phyloP scores from a whole-genome alignment of 2,888 invertebrate genomes.

The Adela reaumurella region DNA sequence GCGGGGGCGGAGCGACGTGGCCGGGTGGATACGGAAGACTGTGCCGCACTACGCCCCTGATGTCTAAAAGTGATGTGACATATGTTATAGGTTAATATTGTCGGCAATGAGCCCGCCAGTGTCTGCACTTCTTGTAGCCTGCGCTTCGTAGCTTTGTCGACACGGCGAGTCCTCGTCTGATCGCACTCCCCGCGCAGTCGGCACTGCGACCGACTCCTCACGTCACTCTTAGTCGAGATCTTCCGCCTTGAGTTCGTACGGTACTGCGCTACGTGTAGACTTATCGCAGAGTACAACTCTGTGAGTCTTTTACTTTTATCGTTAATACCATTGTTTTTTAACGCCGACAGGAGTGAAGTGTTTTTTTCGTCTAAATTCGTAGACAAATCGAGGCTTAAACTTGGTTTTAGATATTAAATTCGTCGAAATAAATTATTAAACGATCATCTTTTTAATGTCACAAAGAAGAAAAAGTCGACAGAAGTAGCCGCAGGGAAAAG shows the following conservation, averaged over 20 bases:
- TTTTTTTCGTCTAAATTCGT: too few relatives aligned
- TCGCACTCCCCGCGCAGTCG: slow-evolving; percentile 50
- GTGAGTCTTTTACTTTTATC: slow-evolving; percentile 52
- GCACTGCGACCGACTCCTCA: slow-evolving; percentile 47
- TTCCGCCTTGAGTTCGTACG: slow-evolving; percentile 44
- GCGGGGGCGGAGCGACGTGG: too few relatives aligned
- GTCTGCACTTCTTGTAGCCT: slow-evolving; percentile 56
- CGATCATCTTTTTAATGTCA: too few relatives aligned
- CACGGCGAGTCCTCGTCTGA: slow-evolving; percentile 47
- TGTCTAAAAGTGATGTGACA: slow-evolving; percentile 29
- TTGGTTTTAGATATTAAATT: too few relatives aligned
- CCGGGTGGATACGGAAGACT: too few relatives aligned
- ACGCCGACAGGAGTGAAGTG: not conserved
- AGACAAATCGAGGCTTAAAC: too few relatives aligned
- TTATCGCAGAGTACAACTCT: slow-evolving; percentile 54
- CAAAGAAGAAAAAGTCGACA: too few relatives aligned
- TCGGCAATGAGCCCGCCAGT: slow-evolving; percentile 53
- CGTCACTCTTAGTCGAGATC: slow-evolving; percentile 34
- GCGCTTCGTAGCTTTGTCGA: slow-evolving; percentile 48
- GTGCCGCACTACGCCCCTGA: not conserved
- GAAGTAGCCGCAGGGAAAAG: too few relatives aligned
- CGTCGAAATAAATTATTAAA: too few relatives aligned
- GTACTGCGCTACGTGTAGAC: slow-evolving; percentile 45
- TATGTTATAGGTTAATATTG: slow-evolving; percentile 59
- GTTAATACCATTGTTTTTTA: not conserved